Percentiles rank a stretch among this genome's conserved stretches.
phyloP scores from a whole-genome alignment of 2,113 vertebrate species.

The Myiozetetes cayanensis region DNA sequence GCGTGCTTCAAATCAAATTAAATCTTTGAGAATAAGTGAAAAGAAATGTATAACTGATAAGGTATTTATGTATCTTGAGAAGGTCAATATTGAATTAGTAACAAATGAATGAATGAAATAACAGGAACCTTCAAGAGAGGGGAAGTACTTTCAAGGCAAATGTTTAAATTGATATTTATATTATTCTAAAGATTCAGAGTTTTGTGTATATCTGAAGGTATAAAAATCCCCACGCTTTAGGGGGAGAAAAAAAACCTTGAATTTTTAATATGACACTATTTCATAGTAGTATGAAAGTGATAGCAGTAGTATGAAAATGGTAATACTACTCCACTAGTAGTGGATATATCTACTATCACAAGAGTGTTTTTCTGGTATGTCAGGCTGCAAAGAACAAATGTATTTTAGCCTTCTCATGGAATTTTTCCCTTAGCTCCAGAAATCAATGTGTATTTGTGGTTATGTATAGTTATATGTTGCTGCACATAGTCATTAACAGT shows the following conservation, averaged over 20 bases:
- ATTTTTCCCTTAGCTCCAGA: neutral
- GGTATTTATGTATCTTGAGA: neutral
- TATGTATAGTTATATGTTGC: neutral
- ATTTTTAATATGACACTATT: neutral
- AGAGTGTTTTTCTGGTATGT: neutral
- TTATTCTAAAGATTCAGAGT: neutral
- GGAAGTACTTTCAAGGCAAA: neutral
- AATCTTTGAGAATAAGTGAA: neutral
- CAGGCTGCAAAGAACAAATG: neutral
- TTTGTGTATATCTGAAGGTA: neutral
- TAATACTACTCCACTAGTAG: neutral
- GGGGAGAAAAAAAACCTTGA: accelerated
- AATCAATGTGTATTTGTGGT: neutral
- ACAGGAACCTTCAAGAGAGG: neutral
- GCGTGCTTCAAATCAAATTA: neutral
- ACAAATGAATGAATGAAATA: neutral
- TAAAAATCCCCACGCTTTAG: neutral
- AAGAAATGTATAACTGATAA: neutral
- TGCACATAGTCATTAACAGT: neutral
- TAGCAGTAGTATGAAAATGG: neutral
- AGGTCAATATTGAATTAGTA: neutral
- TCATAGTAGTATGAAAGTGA: neutral
- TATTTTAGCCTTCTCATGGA: neutral
- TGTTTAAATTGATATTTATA: neutral
- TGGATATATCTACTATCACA: neutral